Evolutionary conservation across 2,113 vertebrate genomes (phyloP), one percentile per base, ranked within the genome.

Genomic region (Hippocampus comes): DNA sequence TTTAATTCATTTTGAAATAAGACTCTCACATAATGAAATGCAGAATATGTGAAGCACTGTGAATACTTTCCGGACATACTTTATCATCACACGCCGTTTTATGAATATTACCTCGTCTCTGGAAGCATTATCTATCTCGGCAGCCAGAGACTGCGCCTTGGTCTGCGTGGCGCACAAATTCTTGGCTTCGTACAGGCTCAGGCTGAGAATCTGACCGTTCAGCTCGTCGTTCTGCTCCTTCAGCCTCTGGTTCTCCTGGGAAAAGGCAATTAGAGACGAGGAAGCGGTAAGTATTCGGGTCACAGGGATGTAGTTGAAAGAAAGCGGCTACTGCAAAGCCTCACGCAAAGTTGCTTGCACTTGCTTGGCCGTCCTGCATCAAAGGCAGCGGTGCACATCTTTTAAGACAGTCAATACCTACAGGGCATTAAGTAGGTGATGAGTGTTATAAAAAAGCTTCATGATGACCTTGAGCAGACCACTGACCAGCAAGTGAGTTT

Each of bases 171-270:
- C 95, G 79, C 99, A 96, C 80, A 99, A 95, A 84, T 91, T 96
- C 92, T 98, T 99, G 23, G 97, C 96, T 92, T 99, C 97, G 3
- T 95, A 94, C 51, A 99, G 92, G 81, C 96, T 99, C 72, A 99
- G 93, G 86, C 96, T 99, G 85, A 99, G 92, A 77, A 99, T 97
- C 90, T 99, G 97, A 48, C 97, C 97, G 0, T 96, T 99, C 48
- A 99, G 87, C 64, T 99, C 97, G 9, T 99, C 97, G 0, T 98
- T 99, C 91, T 98, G 96, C 76, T 99, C 97, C 78, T 91, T 93
- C 67, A 99, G 92, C 83, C 96, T 98, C 87, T 97, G 95, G 81
- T 96, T 99, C 87, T 99, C 97, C 97, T 99, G 57, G 65, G 73
- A 66, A 23, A 12, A 69, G 34, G 60, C 69, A 78, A 74, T 74